Percentiles rank a stretch among this genome's conserved stretches.
Conservation (phyloP, 92 coral and sea anemone genomes). For the Epizoanthus rinbou region DNA sequence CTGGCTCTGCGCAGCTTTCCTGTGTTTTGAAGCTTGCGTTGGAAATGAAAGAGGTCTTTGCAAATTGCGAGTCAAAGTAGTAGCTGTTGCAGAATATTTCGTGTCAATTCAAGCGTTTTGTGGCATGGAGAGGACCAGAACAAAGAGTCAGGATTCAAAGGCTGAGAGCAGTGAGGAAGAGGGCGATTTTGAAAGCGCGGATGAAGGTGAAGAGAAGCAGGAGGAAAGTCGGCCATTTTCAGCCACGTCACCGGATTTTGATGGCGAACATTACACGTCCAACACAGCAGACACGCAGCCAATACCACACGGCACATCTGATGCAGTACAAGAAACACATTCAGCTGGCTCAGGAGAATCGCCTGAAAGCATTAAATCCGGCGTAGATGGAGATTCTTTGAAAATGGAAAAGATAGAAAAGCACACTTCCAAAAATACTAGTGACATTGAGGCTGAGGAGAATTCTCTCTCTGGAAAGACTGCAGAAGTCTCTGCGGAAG, state of each 20-base stretch:
- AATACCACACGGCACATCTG: conserved; percentile 16
- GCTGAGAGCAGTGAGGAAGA: conserved; percentile 90
- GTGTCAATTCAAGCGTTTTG: not conserved
- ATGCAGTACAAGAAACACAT: not conserved
- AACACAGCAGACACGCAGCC: conserved; percentile 42
- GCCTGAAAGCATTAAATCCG: conserved; percentile 1
- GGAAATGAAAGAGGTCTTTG: not conserved
- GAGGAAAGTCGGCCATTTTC: conserved; percentile 42
- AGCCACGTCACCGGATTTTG: conserved; percentile 89
- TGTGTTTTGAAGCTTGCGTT: not conserved
- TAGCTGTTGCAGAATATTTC: not conserved
- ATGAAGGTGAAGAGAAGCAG: conserved; percentile 87
- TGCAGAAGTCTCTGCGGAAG: not conserved
- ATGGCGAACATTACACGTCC: conserved; percentile 72
- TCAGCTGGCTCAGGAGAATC: not conserved
- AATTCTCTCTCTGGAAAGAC: not conserved
- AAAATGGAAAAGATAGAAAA: not conserved
- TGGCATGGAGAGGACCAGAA: conserved; percentile 15
- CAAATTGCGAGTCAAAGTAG: not conserved
- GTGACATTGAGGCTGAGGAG: not conserved
- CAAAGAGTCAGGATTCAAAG: conserved; percentile 37
- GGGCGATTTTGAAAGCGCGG: conserved; percentile 98
- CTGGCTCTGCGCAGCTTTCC: no score
- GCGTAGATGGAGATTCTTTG: conserved; percentile 19
- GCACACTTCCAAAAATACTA: not conserved